Conservation (phyloP, 1,140 invertebrate species). For the Cotesia glomerata region DNA sequence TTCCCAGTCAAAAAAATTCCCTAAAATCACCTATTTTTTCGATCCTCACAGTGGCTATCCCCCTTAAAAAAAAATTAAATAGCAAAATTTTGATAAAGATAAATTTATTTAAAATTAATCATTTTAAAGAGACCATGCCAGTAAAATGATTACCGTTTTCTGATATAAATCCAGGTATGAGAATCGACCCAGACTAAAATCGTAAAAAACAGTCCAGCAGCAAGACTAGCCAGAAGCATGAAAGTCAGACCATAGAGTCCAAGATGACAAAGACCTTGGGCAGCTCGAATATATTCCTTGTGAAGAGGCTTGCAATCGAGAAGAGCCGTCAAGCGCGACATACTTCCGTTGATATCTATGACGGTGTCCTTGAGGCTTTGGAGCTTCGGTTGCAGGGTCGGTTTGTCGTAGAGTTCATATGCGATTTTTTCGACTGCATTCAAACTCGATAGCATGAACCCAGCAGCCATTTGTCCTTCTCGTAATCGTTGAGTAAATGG, state of each 20-base stretch:
- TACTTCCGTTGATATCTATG: slow-evolving; percentile 69
- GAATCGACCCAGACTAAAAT: slow-evolving; percentile 92
- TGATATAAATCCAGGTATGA: slow-evolving; percentile 95
- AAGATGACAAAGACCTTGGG: slow-evolving; percentile 79
- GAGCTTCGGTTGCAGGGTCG: slow-evolving; percentile 71
- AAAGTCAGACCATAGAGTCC: slow-evolving; percentile 80
- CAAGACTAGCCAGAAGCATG: slow-evolving; percentile 83
- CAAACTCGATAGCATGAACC: slow-evolving; percentile 72
- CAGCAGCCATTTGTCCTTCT: slow-evolving; percentile 76
- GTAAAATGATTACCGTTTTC: slow-evolving; percentile 74
- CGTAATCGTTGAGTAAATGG: slow-evolving; percentile 78
- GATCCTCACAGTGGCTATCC: too few species aligned
- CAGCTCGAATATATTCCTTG: slow-evolving; percentile 78
- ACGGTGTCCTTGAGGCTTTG: slow-evolving; percentile 76
- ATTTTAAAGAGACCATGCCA: too few species aligned
- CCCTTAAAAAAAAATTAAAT: background rate
- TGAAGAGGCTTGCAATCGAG: slow-evolving; percentile 83
- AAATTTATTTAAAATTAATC: background rate
- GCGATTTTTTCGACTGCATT: slow-evolving; percentile 69
- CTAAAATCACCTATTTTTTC: too few species aligned
- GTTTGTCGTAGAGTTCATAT: slow-evolving; percentile 69
- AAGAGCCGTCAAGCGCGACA: slow-evolving; percentile 69
- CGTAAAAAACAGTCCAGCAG: slow-evolving; percentile 86
- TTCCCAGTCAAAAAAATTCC: too few species aligned
- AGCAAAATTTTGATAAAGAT: background rate